Evolutionary conservation across 2,797 vertebrate genomes (phyloP), one percentile per base, ranked within the genome.

Genomic region (Tiaroga cobitis): DNA sequence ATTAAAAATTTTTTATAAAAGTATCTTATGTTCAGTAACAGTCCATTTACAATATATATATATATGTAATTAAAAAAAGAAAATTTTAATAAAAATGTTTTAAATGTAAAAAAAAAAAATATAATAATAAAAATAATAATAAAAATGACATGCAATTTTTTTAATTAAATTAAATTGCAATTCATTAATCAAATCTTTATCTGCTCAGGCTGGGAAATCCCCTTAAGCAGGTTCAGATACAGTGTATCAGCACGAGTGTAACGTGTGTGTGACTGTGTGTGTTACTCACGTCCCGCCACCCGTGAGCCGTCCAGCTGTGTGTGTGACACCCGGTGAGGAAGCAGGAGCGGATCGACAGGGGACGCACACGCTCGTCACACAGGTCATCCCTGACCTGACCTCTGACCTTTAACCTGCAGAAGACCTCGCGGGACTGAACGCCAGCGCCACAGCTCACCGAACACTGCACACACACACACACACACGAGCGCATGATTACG

Each of bases 371-470:
- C 0, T 0, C 68, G 6, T 93, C 77, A 21, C 98, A 99, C 68
- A 92, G 83, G 1, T 91, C 91, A 43, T 96, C 96, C 7, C 89
- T 78, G 81, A 97, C 94, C 9, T 26, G 92, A 4, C 96, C 96
- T 0, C 88, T 34, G 19, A 95, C 96, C 90, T 94, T 94, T 11
- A 96, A 90, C 80, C 96, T 92, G 86, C 98, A 99, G 92, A 93
- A 97, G 73, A 97, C 79, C 0, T 96, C 95, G 59, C 98, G 95
- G 9, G 88, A 93, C 93, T 97, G 97, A 78, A 94, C 85, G 34
- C 97, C 98, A 0, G 89, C 89, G 32, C 97, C 97, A 84, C 98
- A 99, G 88, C 96, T 96, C 39, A 93, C 95, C 4, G 97, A 97
- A 80, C 98, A 99, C 98, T 99, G 19, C 56, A 85, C 34, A 89